These are phyloP conservation scores for Cheumatopsyche charites DNA, from an alignment of 1,140 invertebrate genomes.

Conservation along the genomic window DNA sequence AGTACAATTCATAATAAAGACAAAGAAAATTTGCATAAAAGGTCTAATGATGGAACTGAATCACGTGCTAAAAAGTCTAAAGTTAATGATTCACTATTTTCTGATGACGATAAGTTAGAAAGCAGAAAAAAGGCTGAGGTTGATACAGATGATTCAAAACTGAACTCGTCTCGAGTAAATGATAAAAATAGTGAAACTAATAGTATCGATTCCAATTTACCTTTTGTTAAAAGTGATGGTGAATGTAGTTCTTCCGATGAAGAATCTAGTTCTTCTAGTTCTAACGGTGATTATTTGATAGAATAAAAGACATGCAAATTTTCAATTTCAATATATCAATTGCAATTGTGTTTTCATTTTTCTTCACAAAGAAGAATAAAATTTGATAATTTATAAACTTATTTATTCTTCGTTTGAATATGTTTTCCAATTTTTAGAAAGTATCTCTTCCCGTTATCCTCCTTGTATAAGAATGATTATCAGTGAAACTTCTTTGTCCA, in stretches of 20 bases:
- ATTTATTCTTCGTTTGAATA: too few species aligned
- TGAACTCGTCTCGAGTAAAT: background rate
- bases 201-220: too few species aligned
- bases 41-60: constrained; percentile 3
- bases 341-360: too few species aligned
- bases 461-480: constrained; percentile 90
- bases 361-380: too few species aligned
- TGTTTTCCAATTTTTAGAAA: constrained; percentile 64
- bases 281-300: constrained; percentile 25
- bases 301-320: background rate
- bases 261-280: constrained; percentile 14
- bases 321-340: too few species aligned
- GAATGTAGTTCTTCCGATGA: constrained; percentile 19
- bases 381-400: too few species aligned
- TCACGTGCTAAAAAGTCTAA: background rate
- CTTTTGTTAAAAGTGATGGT: constrained; percentile 30
- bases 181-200: constrained; percentile 26
- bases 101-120: background rate
- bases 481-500: constrained; percentile 70
- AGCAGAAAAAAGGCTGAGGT: background rate
- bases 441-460: constrained; percentile 72
- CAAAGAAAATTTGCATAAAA: background rate
- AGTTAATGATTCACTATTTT: background rate
- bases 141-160: background rate
- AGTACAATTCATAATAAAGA: background rate